These are phyloP conservation scores for Erythrocercus mccallii DNA, from an alignment of 2,113 vertebrate genomes.

Conservation along the genomic window DNA sequence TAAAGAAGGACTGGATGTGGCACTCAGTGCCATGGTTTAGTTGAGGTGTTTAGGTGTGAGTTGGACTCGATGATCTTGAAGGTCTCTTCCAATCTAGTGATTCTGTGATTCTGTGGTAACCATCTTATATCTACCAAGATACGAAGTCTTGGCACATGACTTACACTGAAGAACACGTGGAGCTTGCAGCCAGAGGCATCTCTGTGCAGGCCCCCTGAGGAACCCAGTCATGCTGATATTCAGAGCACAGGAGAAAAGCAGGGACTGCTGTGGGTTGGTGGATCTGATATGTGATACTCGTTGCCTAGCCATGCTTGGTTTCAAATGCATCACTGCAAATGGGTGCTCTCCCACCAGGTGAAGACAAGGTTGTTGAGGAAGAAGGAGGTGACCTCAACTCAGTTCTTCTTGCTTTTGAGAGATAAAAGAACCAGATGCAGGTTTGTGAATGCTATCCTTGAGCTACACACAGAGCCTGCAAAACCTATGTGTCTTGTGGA, in stretches of 20 bases:
- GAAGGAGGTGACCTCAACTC: not conserved
- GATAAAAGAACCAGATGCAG: not conserved
- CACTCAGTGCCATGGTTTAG: not conserved
- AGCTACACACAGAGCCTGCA: not conserved
- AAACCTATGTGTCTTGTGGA: accelerated
- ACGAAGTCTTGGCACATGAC: accelerated
- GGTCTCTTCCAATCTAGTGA: not conserved
- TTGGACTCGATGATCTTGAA: not conserved
- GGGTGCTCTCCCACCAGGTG: not conserved
- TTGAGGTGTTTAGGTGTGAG: not conserved
- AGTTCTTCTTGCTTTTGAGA: not conserved
- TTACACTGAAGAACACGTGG: not conserved
- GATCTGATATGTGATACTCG: not conserved
- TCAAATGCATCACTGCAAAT: not conserved
- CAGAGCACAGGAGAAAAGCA: not conserved
- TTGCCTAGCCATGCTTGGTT: not conserved
- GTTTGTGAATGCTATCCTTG: not conserved
- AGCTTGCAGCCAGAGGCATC: not conserved
- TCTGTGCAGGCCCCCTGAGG: not conserved
- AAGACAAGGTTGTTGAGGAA: not conserved
- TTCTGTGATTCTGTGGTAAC: not conserved
- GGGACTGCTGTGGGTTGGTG: not conserved
- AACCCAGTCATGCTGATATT: not conserved
- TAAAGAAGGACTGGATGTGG: not conserved
- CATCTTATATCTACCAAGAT: not conserved